Base-by-base conservation (phyloP, 2,113 vertebrate species). In the Clarias macrocephalus region DNA sequence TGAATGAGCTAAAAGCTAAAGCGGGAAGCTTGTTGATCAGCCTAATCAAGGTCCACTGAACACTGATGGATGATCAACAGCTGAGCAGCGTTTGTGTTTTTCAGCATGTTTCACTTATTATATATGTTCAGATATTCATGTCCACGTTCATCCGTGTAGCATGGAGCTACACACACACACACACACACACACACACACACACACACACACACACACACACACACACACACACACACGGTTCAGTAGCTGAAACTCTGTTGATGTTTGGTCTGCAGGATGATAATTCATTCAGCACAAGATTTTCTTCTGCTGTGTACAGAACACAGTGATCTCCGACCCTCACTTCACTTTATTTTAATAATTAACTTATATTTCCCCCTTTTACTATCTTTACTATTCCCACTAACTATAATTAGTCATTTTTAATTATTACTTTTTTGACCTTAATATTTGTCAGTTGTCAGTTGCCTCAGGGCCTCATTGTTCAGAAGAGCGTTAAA, bases 221-320 rank as follows among this genome's bases (percentile, higher is more conserved):
- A 48, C 42, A 48, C 42, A 48, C 42, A 48, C 42, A 48, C 42
- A 48, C 42, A 48, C 56, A 15, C 11, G 28, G 12, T 12, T 28
- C 3, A 16, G n/a, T 12, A 13, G 66, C 13, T 33, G 63, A 65
- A 65, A n/a, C n/a, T n/a, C n/a, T n/a, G n/a, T n/a, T n/a, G 52
- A 25, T 25, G 54, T 52, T 54, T 52, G 48, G 48, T 54, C 73
- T 28, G 23, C 42, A 15, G 48, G 54, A 23, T 3, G 21, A 54
- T 76, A n/a, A 76, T 52, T 76, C 42, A 25, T n/a, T n/a, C 73
- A 76, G 73, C 42, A 76, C 73, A 76, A 54, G n/a, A 23, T 25
- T 48, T 73, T 48, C 37, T 13, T 1, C 11, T 73, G 19, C 7
- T 3, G 1, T 37, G 33, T 10, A 5, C 65, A 66, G n/a, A 66